Evolutionary conservation across 2,797 vertebrate species (phyloP), one percentile per base, ranked within the genome.

Genomic region (Petrocephalus sullivani): DNA sequence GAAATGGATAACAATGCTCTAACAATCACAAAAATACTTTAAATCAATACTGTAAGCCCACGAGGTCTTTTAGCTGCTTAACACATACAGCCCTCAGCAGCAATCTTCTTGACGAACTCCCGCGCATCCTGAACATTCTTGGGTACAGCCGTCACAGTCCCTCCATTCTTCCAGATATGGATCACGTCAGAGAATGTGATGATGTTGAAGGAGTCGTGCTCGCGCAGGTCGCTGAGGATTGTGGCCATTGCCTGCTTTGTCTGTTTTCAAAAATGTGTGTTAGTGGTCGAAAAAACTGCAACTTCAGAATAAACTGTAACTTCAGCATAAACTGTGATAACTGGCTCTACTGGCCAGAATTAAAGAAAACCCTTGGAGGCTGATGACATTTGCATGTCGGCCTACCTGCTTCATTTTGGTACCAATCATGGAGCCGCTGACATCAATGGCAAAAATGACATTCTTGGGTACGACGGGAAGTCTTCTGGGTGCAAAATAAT

Each of bases 381-480:
- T n/a, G 60, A 33, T 60, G 57, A 8, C 19, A 64, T 84, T 87
- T 67, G 2, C 6, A 60, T 86, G 89, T 56, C 58, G 91, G 88
- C 37, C 90, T 95, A 97, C 96, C 97, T 98, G 97, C 90, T 96
- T 96, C 81, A 97, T 96, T 91, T 97, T 98, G 10, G 95, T 96
- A 87, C 97, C 97, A 21, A 96, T 96, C 96, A 97, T 97, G 78
- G 96, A 98, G 46, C 96, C 95, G 0, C 97, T 97, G 93, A 96
- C 88, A 2, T 98, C 96, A 41, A 97, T 96, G 89, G 97, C 95
- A 90, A 98, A 97, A 90, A 97, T 95, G 33, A 97, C 94, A 10
- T 97, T 95, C 91, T 97, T 98, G 61, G 96, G 95, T 60, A 97
- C 93, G 41, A 96, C 95, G 0, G 95, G 96, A 90, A 97, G 95